These are phyloP conservation scores for Temnothorax nylanderi DNA, from an alignment of 1,140 invertebrate genomes.

Conservation along the genomic window DNA sequence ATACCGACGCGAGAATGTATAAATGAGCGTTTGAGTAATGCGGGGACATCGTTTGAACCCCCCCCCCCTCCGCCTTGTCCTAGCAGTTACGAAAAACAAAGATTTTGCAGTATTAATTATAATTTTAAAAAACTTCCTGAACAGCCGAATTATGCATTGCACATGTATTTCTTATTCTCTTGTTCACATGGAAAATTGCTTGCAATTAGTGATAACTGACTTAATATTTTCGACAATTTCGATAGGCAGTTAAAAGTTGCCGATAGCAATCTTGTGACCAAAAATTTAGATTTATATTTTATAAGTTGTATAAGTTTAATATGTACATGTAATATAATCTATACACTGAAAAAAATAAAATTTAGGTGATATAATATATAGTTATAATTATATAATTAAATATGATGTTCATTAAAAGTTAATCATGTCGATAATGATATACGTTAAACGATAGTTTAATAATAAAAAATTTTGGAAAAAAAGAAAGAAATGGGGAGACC, in stretches of 20 bases:
- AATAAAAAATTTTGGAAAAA: background rate
- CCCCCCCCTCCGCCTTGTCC: background rate
- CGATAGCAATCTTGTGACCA: background rate
- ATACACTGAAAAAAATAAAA: background rate
- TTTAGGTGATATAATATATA: background rate
- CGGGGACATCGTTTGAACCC: background rate
- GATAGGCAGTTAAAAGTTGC: background rate
- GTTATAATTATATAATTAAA: background rate
- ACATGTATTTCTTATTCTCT: background rate
- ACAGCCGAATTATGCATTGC: background rate
- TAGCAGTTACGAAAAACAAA: background rate
- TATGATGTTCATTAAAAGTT: too few species aligned
- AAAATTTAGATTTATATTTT: background rate
- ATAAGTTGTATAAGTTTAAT: background rate
- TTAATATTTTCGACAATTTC: background rate
- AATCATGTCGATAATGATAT: too few species aligned
- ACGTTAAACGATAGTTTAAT: background rate
- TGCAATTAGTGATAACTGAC: background rate
- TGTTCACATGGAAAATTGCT: background rate
- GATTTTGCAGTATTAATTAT: background rate
- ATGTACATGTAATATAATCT: background rate
- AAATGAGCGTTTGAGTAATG: conserved; percentile 5
- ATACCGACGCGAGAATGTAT: conserved; percentile 29
- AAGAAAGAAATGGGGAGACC: background rate
- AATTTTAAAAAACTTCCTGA: background rate